Evolutionary conservation across 2,888 invertebrate genomes (phyloP), one percentile per base, ranked within the genome.

Genomic region (Ormyrus thymus): DNA sequence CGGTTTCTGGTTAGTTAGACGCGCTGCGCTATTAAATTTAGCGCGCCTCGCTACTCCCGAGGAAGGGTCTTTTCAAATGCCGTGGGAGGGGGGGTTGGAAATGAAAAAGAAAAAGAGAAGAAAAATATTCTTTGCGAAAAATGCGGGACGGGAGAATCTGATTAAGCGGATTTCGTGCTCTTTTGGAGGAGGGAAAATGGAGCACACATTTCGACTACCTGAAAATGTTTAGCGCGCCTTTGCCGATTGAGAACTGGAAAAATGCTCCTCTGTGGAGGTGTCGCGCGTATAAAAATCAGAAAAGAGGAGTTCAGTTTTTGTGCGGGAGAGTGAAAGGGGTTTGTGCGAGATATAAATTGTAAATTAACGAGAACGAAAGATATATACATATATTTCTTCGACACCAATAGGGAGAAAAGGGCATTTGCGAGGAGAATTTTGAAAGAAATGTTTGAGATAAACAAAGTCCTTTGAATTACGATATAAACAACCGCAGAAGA

Each of bases 1-100:
- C 0, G 29, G 29, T 71, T 75, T 79, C 29, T 66, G 55, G 75
- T 79, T 79, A 71, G 75, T 79, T 75, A 75, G 65, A 79, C 13
- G 64, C 29, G 13, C 7, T 13, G 45, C 29, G 59, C 66, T 75
- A 75, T 79, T 79, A 75, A 79, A 71, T 79, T 66, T 75, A 71
- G 75, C 65, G 55, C 53, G 51, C 53, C 55, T 11, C 46, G 48
- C 15, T 45, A 43, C 72, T 62, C 61, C 59, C 59, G 7, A 29
- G 29, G 4, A 29, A 29, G 29, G 29, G 29, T 4, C 29, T 29
- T 29, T 29, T 29, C 29, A 29, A 29, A 29, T 4, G 53, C 29
- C 10, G 43, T 10, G 7, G 13, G 56, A 29, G 55, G 70, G 11
- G 55, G 11, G 50, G 29, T 76, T 76, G 56, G 48, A 70, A 76